Base-by-base conservation (phyloP, 2,797 vertebrate genomes). In the Enteromius viviparus region DNA sequence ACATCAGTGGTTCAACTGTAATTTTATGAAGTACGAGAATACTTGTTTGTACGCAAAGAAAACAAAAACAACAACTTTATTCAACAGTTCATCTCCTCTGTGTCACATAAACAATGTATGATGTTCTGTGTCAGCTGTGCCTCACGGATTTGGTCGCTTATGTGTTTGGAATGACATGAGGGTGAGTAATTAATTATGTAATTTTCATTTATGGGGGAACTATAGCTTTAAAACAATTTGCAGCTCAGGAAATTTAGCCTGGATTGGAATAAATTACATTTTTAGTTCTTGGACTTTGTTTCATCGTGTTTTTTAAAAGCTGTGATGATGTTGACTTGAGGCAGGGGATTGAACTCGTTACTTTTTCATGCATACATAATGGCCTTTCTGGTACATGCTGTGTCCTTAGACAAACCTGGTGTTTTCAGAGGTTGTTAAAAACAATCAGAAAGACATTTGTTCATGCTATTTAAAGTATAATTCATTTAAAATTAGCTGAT, bases 341-440 rank as follows among this genome's bases (percentile, higher is more conserved):
- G 26, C 60, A 32, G 45, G 37, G 75, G 53, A 62, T 34, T 69
- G 37, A 69, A 29, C 64, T n/a, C 15, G 53, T 78, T 47, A 40
- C 72, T 80, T 45, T 76, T 60, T 74, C 76, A 64, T 78, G 66
- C 3, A 65, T 62, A 45, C 53, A 65, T 23, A 29, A 69, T 75
- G 55, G 26, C 11, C 32, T 82, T 53, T 69, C 6, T 32, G 4
- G 66, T 51, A 65, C 79, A 76, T 81, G 51, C 34, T 77, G 79
- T 80, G 49, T 66, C 87, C 74, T 80, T 83, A 77, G 80, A 74
- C 55, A 81, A 40, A 81, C 23, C 51, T 70, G 53, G 69, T 45
- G n/a, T 71, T 19, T 55, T 7, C 60, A 69, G 58, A 51, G 15
- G 68, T 23, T 4, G 5, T 32, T 15, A 2, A 47, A 14, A 29